Evolutionary conservation across 2,797 vertebrate species (phyloP), one percentile per base, ranked within the genome.

Genomic region (Chaetodon trifasciatus): DNA sequence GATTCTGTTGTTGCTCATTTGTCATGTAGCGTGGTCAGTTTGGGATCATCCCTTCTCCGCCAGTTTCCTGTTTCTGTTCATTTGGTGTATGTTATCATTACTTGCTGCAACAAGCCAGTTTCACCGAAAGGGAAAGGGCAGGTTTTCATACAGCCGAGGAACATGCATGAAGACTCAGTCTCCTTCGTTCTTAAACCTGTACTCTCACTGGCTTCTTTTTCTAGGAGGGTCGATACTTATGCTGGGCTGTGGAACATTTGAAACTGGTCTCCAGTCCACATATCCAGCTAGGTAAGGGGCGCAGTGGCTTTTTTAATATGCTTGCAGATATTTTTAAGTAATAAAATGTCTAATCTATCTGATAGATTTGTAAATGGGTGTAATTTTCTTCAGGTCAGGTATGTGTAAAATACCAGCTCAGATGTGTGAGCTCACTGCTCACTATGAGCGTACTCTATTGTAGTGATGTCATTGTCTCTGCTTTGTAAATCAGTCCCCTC

Each of bases 201-300:
- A 57, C 32, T 76, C 37, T 47, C 55, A 32, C 9, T 68, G 50
- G 62, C 19, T 89, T 74, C n/a, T 86, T 12, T 70, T 62, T 73
- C n/a, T 76, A 99, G 98, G 97, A 97, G 95, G 95, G 96, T 2
- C 92, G 80, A 61, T 95, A 96, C 88, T 92, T 99, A 23, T 93
- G 92, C 82, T 95, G 93, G 86, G 96, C 98, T 35, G 94, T 98
- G 80, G 96, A 99, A 81, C 97, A 99, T 85, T 85, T 99, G 73
- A 97, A 95, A 86, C 94, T 95, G 73, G 94, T 99, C 77, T 76
- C 94, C 83, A 99, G 96, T 81, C 96, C 97, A 69, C 97, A 99
- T 10, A 89, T 99, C 81, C 98, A 99, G 82, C 96, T 97, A n/a
- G 98, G 98, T 99, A 70, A 94, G 96, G 12, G 4, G 8, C 37